Percentiles rank a stretch among this genome's conserved stretches.
Evolutionary conservation across 1,140 invertebrate species (phyloP).

Genomic region (Papilio polyxenes): DNA sequence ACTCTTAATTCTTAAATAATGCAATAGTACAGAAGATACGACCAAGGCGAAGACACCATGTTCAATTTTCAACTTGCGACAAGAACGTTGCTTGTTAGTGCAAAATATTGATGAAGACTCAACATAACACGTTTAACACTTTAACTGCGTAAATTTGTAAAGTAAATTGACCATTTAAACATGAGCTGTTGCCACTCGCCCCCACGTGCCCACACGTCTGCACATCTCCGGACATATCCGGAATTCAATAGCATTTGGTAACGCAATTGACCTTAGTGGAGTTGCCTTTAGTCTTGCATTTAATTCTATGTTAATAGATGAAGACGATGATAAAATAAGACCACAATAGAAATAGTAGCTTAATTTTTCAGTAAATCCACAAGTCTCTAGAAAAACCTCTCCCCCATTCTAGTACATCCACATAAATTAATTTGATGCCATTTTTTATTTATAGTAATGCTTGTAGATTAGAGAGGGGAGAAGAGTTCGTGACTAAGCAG

Average conservation of each 20-base stretch:
- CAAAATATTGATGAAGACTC: neutral
- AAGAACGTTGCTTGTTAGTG: neutral
- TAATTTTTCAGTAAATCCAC: neutral
- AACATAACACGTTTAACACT: neutral
- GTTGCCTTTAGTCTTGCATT: neutral
- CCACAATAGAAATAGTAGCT: neutral
- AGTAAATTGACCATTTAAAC: neutral
- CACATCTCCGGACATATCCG: conserved; percentile 16
- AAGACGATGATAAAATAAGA: neutral
- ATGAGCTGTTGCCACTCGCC: neutral
- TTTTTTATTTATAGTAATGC: neutral
- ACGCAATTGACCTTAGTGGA: neutral
- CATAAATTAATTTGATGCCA: neutral
- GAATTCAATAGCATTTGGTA: conserved; percentile 6
- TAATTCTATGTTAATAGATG: neutral
- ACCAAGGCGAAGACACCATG: too few species aligned
- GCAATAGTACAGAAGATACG: too few species aligned
- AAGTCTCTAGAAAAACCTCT: neutral
- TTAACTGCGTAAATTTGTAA: neutral
- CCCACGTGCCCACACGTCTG: neutral
- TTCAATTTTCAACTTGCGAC: too few species aligned
- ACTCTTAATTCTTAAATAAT: too few species aligned
- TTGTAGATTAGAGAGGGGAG: neutral
- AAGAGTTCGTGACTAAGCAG: neutral
- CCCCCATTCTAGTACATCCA: neutral